These are phyloP conservation scores for Mola mola DNA, from an alignment of 2,113 vertebrate genomes.

Conservation along the genomic window DNA sequence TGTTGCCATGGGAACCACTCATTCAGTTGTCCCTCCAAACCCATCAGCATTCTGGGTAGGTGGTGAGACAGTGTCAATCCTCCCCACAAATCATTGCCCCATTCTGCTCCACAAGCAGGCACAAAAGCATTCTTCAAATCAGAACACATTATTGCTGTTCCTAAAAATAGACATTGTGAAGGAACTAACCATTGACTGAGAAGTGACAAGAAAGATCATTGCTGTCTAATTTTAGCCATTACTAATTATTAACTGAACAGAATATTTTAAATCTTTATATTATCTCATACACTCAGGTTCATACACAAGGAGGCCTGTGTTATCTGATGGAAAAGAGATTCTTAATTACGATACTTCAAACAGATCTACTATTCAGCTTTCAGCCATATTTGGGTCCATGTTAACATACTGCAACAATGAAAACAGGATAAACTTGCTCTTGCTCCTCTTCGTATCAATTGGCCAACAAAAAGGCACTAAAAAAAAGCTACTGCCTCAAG, in stretches of 20 bases:
- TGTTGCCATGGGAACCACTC: slow-evolving; percentile 78
- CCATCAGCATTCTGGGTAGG: slow-evolving; percentile 66
- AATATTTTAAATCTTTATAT: neutral
- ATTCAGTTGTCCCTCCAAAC: slow-evolving; percentile 64
- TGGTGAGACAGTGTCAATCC: slow-evolving; percentile 45
- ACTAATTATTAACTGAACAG: neutral
- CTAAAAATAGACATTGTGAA: slow-evolving; percentile 5
- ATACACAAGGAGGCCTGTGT: too few relatives aligned
- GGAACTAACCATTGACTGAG: slow-evolving; percentile 1
- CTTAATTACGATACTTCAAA: too few relatives aligned
- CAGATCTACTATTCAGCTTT: too few relatives aligned
- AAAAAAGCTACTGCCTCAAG: slow-evolving; percentile 10
- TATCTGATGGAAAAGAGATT: too few relatives aligned
- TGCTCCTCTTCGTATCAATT: neutral
- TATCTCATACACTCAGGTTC: neutral
- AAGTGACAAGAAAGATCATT: neutral
- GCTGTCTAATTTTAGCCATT: neutral
- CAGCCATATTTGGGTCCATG: too few relatives aligned
- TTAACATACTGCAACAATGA: too few relatives aligned
- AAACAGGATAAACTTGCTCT: neutral
- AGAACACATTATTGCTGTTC: neutral
- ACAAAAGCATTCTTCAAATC: slow-evolving; percentile 24
- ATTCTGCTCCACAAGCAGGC: slow-evolving; percentile 9
- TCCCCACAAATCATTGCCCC: slow-evolving; percentile 80
- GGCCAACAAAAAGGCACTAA: slow-evolving; percentile 3